These are phyloP conservation scores for Buathra laborator DNA, from an alignment of 2,888 invertebrate species.

Conservation along the genomic window DNA sequence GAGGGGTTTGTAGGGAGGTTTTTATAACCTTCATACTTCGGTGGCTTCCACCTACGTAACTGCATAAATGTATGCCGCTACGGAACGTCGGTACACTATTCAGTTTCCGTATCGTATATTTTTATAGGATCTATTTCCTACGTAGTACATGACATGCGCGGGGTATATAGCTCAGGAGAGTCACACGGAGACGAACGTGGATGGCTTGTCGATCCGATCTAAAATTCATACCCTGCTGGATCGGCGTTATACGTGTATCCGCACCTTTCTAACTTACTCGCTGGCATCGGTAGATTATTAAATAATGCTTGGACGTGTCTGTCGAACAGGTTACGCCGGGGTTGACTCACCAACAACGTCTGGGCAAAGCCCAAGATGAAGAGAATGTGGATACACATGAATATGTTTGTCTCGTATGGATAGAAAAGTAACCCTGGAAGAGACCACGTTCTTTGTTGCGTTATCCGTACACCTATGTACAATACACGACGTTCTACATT, in stretches of 20 bases:
- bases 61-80: neutral
- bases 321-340: slow-evolving; percentile 24
- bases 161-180: neutral
- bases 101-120: slow-evolving; percentile 5
- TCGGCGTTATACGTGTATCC: neutral
- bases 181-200: neutral
- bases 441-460: slow-evolving; percentile 14
- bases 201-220: slow-evolving; percentile 53
- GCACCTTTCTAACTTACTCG: slow-evolving; percentile 4
- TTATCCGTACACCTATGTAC: slow-evolving; percentile 25
- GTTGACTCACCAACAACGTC: neutral
- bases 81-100: neutral
- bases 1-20: neutral
- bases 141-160: neutral
- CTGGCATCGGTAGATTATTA: slow-evolving; percentile 61
- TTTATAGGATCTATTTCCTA: slow-evolving; percentile 6
- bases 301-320: slow-evolving; percentile 62
- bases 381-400: slow-evolving; percentile 1
- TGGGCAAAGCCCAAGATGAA: neutral
- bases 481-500: slow-evolving; percentile 21
- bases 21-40: neutral
- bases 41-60: neutral
- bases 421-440: neutral
- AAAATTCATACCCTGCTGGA: slow-evolving; percentile 63
- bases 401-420: neutral